These are phyloP conservation scores for Cepaea hortensis DNA, from an alignment of 2,888 invertebrate genomes.

Conservation along the genomic window DNA sequence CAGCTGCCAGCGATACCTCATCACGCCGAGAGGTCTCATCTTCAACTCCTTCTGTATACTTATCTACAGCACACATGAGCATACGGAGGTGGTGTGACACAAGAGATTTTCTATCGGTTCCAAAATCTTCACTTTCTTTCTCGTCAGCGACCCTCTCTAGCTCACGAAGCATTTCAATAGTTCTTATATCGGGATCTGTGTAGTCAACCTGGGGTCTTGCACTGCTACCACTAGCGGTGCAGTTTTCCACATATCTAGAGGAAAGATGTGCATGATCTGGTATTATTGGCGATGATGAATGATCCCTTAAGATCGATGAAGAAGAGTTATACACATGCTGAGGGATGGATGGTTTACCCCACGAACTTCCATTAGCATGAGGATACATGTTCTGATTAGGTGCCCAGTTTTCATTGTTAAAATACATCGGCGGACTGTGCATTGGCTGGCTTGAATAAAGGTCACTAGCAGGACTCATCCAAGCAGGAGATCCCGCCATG, in stretches of 20 bases:
- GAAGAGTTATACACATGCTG: neutral
- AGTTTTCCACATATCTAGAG: neutral
- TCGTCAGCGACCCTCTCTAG: conserved; percentile 49
- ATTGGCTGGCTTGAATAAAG: neutral
- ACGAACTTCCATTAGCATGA: neutral
- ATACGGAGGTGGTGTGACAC: conserved; percentile 48
- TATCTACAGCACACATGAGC: conserved; percentile 49
- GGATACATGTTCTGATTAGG: neutral
- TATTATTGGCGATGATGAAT: neutral
- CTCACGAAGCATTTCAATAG: conserved; percentile 49
- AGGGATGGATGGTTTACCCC: conserved; percentile 12
- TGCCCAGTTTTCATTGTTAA: conserved; percentile 11
- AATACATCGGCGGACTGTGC: neutral
- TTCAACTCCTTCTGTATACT: conserved; percentile 43
- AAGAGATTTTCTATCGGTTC: conserved; percentile 44
- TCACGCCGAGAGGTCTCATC: conserved; percentile 18
- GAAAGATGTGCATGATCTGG: neutral
- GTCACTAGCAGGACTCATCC: neutral
- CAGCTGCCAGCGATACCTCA: conserved; percentile 3
- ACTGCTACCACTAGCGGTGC: neutral
- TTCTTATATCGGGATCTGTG: conserved; percentile 45
- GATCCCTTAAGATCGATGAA: neutral
- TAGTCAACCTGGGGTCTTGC: neutral
- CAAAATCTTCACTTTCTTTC: conserved; percentile 36
- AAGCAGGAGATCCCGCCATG: neutral